These are phyloP conservation scores for Coenobita brevimanus DNA, from an alignment of 1,140 invertebrate species.

Conservation along the genomic window DNA sequence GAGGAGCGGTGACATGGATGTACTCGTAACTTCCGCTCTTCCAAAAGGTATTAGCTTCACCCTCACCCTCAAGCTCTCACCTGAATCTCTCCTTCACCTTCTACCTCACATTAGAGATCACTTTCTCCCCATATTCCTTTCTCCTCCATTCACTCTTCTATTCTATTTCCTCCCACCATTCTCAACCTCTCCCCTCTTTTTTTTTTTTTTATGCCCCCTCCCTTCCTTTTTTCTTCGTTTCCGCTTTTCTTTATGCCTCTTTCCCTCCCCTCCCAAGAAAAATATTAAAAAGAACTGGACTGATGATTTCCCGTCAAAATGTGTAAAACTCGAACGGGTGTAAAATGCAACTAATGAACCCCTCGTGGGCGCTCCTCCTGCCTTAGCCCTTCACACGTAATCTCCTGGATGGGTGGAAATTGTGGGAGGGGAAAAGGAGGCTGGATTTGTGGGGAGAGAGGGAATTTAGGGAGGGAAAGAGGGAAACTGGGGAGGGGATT, in stretches of 20 bases:
- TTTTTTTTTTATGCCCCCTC: neutral
- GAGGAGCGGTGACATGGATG: no score
- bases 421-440: no score
- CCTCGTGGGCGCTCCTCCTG: neutral
- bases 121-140: neutral
- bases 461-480: no score
- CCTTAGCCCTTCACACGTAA: neutral
- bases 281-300: neutral
- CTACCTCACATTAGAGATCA: neutral
- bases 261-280: neutral
- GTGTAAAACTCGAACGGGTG: slow-evolving; percentile 3
- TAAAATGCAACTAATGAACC: slow-evolving; percentile 26
- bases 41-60: no score
- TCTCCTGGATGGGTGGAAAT: no score
- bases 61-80: no score
- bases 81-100: no score
- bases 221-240: neutral
- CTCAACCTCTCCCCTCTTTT: neutral
- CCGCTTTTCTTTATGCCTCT: neutral
- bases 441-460: no score
- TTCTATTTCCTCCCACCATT: neutral
- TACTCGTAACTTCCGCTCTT: no score
- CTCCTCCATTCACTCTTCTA: neutral
- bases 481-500: no score
- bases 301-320: slow-evolving; percentile 33